These are phyloP conservation scores for Ephestia elutella DNA, from an alignment of 1,140 invertebrate species.

Conservation along the genomic window DNA sequence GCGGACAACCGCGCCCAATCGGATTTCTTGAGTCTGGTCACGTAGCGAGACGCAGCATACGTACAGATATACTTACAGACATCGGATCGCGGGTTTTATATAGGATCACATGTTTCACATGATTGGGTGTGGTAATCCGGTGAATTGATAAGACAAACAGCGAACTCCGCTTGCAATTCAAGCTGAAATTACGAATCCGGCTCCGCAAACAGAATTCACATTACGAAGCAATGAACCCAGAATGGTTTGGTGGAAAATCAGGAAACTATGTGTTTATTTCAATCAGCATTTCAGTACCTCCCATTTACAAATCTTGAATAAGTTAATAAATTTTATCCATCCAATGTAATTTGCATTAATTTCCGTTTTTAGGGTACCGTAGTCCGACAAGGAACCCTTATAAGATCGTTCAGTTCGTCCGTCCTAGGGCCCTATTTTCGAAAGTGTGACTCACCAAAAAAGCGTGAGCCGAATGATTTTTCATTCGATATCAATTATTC, in stretches of 20 bases:
- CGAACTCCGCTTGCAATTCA: background rate
- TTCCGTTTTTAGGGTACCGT: too few species aligned
- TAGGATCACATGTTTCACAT: slow-evolving; percentile 2
- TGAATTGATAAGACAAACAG: background rate
- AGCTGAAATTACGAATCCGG: background rate
- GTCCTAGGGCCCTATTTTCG: too few species aligned
- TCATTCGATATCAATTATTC: too few species aligned
- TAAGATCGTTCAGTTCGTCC: too few species aligned
- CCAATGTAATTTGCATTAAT: too few species aligned
- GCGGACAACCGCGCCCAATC: slow-evolving; percentile 33
- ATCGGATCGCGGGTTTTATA: background rate
- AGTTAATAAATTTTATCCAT: too few species aligned
- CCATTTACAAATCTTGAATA: too few species aligned
- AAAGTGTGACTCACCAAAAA: too few species aligned
- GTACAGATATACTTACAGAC: background rate
- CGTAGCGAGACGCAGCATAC: slow-evolving; percentile 18
- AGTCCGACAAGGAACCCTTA: too few species aligned
- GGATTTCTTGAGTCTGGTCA: slow-evolving; percentile 40
- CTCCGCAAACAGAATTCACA: background rate
- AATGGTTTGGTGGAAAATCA: background rate
- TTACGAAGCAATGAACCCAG: background rate
- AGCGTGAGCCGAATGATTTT: too few species aligned
- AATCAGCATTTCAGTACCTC: too few species aligned
- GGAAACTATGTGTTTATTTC: too few species aligned
- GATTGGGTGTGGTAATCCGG: slow-evolving; percentile 4